These are phyloP conservation scores for Dromius quadrimaculatus DNA, from an alignment of 2,888 invertebrate species.

Conservation along the genomic window DNA sequence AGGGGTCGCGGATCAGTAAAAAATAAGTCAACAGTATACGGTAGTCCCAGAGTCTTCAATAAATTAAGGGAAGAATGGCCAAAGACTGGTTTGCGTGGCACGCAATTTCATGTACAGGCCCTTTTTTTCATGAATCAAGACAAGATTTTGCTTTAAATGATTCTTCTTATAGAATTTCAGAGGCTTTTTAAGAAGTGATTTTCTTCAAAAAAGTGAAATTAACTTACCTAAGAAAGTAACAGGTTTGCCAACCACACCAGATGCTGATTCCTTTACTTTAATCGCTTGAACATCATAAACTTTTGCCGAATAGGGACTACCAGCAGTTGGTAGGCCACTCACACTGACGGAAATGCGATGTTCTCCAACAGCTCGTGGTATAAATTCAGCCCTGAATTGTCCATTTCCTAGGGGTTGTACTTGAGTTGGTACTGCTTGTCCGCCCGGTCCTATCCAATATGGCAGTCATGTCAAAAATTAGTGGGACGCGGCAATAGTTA, in stretches of 20 bases:
- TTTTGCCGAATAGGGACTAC: constrained; percentile 95
- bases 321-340: constrained; percentile 84
- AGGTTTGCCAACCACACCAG: constrained; percentile 89
- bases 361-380: constrained; percentile 90
- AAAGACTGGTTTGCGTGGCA: too few relatives aligned
- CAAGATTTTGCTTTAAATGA: too few relatives aligned
- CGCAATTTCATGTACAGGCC: too few relatives aligned
- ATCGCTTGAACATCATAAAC: constrained; percentile 95
- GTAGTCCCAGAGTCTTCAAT: too few relatives aligned
- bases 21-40: too few relatives aligned
- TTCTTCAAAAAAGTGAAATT: too few relatives aligned
- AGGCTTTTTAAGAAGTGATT: too few relatives aligned
- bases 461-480: constrained; percentile 50
- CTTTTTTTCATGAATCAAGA: too few relatives aligned
- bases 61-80: too few relatives aligned
- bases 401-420: constrained; percentile 86
- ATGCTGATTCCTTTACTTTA: constrained; percentile 91
- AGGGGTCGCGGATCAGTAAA: too few relatives aligned
- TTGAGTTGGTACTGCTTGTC: constrained; percentile 90
- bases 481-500: constrained; percentile 30
- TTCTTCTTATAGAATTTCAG: too few relatives aligned
- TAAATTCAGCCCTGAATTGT: constrained; percentile 90
- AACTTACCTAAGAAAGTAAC: constrained; percentile 87
- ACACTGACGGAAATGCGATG: constrained; percentile 91
- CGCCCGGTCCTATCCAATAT: constrained; percentile 84